Conservation (phyloP, 2,113 vertebrate species). For the Parus major region DNA sequence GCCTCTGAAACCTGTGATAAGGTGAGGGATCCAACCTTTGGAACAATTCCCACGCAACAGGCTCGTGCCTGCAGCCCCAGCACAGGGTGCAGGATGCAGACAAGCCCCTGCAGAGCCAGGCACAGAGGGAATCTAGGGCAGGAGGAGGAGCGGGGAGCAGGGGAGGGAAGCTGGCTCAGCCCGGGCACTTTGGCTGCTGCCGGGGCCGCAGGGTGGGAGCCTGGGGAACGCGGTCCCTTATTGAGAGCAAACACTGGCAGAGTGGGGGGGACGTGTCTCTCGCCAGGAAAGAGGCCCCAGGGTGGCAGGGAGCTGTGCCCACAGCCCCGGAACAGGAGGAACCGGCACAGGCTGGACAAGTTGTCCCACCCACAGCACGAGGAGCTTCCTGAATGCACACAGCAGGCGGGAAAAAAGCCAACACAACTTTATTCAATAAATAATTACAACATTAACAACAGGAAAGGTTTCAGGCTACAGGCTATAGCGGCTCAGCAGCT, state of each 20-base stretch:
- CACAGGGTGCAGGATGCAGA: not conserved
- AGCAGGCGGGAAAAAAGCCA: not conserved
- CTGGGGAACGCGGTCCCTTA: not conserved
- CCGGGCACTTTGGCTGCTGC: not conserved
- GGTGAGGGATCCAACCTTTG: not conserved
- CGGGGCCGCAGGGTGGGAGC: not conserved
- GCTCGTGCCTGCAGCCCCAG: fast-evolving
- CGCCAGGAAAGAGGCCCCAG: not conserved
- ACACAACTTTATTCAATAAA: slow-evolving; percentile 41
- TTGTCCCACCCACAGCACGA: not conserved
- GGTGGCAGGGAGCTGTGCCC: not conserved
- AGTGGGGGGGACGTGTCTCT: fast-evolving
- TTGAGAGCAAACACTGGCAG: not conserved
- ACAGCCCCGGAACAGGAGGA: not conserved
- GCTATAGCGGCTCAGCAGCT: not conserved
- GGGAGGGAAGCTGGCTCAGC: slow-evolving; percentile 22
- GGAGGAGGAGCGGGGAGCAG: not conserved
- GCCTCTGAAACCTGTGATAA: not conserved
- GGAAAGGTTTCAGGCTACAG: not conserved
- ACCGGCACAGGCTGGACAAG: not conserved
- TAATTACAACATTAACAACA: not conserved
- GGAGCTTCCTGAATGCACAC: not conserved
- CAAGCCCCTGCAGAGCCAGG: not conserved
- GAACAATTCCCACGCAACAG: not conserved
- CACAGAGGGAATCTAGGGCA: slow-evolving; percentile 34